phyloP scores from a whole-genome alignment of 2,888 invertebrate species.

The Dicranocentrus wangi region DNA sequence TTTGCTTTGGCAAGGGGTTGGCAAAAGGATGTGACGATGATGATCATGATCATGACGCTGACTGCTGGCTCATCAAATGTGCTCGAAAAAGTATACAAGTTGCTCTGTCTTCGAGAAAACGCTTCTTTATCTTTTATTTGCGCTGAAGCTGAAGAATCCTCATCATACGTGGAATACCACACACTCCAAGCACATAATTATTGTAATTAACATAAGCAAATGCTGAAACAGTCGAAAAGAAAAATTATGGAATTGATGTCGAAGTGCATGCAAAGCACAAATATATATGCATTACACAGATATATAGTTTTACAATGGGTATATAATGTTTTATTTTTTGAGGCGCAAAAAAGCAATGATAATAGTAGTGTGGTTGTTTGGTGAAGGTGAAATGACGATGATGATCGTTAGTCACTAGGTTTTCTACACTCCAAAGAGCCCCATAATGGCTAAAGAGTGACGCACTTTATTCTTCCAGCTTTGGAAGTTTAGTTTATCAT shows the following conservation, averaged over 20 bases:
- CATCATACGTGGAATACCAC: too few species aligned
- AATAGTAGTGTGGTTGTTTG: constrained; percentile 10
- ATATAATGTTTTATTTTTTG: constrained; percentile 8
- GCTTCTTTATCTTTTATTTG: too few species aligned
- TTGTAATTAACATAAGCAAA: too few species aligned
- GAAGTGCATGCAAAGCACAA: not conserved
- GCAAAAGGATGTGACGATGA: constrained; percentile 41
- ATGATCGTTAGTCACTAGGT: not conserved
- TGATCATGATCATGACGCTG: constrained; percentile 18
- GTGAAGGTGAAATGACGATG: constrained; percentile 62
- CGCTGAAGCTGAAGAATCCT: too few species aligned
- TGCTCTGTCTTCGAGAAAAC: too few species aligned
- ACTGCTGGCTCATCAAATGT: too few species aligned
- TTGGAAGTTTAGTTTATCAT: constrained; percentile 7
- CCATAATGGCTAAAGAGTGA: constrained; percentile 1
- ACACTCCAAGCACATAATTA: too few species aligned
- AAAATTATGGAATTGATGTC: not conserved
- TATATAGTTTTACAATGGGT: not conserved
- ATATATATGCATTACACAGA: too few species aligned
- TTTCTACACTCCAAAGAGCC: not conserved
- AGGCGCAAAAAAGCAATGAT: constrained; percentile 16
- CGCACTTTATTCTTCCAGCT: constrained; percentile 25
- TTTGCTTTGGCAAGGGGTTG: constrained; percentile 15
- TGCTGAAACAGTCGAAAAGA: not conserved
- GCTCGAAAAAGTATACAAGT: too few species aligned